These are phyloP conservation scores for Eupithecia exiguata DNA, from an alignment of 2,888 invertebrate species.

Conservation along the genomic window DNA sequence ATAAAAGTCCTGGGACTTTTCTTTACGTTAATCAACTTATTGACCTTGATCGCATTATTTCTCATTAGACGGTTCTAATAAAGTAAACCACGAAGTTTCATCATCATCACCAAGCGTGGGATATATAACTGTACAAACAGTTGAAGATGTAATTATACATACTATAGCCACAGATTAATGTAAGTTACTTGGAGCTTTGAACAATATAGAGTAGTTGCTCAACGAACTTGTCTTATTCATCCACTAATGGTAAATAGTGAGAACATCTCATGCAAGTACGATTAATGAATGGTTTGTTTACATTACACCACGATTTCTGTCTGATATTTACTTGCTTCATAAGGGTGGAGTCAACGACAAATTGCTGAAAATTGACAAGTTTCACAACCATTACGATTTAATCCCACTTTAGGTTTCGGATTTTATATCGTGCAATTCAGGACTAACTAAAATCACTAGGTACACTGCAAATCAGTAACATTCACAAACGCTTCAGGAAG, in stretches of 20 bases:
- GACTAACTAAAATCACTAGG: background rate
- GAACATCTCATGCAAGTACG: slow-evolving; percentile 38
- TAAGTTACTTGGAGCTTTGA: slow-evolving; percentile 16
- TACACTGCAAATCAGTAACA: background rate
- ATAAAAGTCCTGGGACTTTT: background rate
- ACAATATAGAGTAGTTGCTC: slow-evolving; percentile 43
- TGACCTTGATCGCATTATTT: slow-evolving; percentile 13
- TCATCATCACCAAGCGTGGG: slow-evolving; percentile 27
- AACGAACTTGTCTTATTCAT: slow-evolving; percentile 55
- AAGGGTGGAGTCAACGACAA: background rate
- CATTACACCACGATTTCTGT: slow-evolving; percentile 26
- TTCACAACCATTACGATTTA: background rate
- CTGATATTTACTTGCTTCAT: background rate
- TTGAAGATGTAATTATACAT: slow-evolving; percentile 13
- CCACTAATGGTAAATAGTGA: slow-evolving; percentile 47
- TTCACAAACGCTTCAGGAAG: background rate
- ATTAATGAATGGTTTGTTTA: slow-evolving; percentile 37
- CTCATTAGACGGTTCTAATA: slow-evolving; percentile 1
- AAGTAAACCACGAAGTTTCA: slow-evolving; percentile 17
- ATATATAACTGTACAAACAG: slow-evolving; percentile 23
- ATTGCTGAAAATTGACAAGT: background rate
- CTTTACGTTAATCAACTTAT: background rate
- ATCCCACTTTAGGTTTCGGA: background rate
- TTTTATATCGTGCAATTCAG: background rate
- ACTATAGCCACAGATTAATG: background rate